phyloP scores from a whole-genome alignment of 2,113 vertebrate species.

The Mormyrus lacerda region DNA sequence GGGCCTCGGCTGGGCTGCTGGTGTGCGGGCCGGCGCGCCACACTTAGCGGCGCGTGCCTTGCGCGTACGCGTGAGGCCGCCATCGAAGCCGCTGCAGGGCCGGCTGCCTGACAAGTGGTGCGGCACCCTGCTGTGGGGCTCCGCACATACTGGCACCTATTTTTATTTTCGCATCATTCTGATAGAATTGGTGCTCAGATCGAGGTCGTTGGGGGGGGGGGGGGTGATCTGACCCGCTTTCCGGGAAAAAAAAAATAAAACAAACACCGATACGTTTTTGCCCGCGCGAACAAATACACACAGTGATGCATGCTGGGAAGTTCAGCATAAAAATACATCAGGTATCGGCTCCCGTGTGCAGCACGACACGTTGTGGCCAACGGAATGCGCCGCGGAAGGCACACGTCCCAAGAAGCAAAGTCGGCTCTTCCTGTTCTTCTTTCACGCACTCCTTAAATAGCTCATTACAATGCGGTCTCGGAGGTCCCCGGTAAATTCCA shows the following conservation, averaged over 20 bases:
- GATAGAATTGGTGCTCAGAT: constrained; percentile 42
- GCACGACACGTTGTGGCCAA: background rate
- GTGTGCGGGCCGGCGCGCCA: background rate
- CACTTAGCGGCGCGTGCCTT: background rate
- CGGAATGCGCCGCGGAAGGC: background rate
- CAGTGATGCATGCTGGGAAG: background rate
- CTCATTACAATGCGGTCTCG: constrained; percentile 11
- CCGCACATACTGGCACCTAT: constrained; percentile 5
- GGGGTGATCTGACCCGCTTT: constrained; percentile 45
- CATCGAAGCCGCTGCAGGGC: constrained; percentile 24
- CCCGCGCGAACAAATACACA: background rate
- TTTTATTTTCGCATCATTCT: constrained; percentile 36
- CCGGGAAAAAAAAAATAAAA: constrained; percentile 13
- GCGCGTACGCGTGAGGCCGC: background rate
- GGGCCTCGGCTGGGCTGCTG: background rate
- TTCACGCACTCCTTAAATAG: constrained; percentile 12
- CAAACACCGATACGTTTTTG: constrained; percentile 15
- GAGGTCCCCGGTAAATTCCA: background rate
- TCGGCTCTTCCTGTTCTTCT: background rate
- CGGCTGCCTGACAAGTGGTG: background rate
- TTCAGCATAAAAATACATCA: constrained; percentile 18
- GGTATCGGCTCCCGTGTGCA: background rate
- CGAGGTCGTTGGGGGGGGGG: constrained; percentile 38
- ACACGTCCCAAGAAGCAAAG: background rate
- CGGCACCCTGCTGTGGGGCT: background rate